phyloP scores from a whole-genome alignment of 2,113 vertebrate species.

The Pedetes capensis region DNA sequence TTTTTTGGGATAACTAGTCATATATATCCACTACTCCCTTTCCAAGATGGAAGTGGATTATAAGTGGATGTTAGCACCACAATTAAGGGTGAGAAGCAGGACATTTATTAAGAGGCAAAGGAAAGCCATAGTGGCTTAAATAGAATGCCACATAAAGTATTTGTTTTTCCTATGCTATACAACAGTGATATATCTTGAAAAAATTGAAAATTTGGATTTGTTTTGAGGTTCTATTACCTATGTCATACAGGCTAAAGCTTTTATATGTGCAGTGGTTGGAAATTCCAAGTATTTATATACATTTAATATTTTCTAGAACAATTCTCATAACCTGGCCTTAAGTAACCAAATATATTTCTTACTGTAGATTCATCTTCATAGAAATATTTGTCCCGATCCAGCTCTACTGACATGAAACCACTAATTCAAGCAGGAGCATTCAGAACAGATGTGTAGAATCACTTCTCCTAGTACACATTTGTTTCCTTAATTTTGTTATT shows the following conservation, averaged over 20 bases:
- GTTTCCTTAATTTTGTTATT: constrained; percentile 74
- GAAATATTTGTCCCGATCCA: constrained; percentile 71
- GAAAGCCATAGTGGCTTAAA: background rate
- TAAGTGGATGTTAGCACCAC: background rate
- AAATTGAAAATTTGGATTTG: background rate
- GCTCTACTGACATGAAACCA: constrained; percentile 81
- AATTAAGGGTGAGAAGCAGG: background rate
- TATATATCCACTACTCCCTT: background rate
- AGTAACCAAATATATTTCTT: constrained; percentile 71
- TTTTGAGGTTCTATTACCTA: background rate
- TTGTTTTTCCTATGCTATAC: background rate
- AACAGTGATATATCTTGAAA: background rate
- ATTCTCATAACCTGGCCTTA: constrained; percentile 66
- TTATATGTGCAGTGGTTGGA: constrained; percentile 39
- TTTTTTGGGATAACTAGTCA: background rate
- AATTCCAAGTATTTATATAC: constrained; percentile 68
- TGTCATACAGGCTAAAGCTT: background rate
- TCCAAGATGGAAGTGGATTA: background rate
- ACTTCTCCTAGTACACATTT: constrained; percentile 62
- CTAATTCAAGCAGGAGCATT: constrained; percentile 78
- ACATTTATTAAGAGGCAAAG: background rate
- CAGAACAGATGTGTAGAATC: constrained; percentile 75
- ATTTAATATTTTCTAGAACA: constrained; percentile 72
- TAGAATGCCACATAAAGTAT: background rate
- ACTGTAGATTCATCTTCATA: constrained; percentile 68